These are phyloP conservation scores for Puffinus mauretanicus DNA, from an alignment of 2,113 vertebrate species.

Conservation along the genomic window DNA sequence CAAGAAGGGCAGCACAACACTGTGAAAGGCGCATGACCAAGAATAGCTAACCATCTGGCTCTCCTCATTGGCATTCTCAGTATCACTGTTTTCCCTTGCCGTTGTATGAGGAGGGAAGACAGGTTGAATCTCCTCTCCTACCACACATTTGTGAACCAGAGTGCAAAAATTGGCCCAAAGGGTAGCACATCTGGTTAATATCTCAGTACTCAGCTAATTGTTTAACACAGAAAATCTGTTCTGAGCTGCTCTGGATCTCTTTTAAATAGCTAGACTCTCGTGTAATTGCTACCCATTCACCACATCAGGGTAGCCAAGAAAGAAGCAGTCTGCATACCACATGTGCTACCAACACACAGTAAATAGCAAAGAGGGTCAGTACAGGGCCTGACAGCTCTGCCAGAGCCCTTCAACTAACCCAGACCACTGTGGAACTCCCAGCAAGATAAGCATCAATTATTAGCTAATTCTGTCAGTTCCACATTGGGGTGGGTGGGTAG, in stretches of 20 bases:
- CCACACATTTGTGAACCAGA: not conserved
- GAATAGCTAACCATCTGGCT: constrained; percentile 1
- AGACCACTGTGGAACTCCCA: not conserved
- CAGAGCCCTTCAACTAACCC: constrained; percentile 30
- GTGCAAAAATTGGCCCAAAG: not conserved
- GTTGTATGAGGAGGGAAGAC: not conserved
- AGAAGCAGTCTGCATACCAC: not conserved
- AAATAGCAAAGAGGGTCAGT: not conserved
- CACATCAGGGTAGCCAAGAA: not conserved
- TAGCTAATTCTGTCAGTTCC: constrained; percentile 48
- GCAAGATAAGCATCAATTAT: constrained; percentile 46
- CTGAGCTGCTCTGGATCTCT: not conserved
- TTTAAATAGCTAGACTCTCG: not conserved
- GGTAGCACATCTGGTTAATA: not conserved
- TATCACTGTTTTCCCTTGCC: not conserved
- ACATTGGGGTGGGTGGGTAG: not conserved
- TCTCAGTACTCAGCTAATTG: not conserved
- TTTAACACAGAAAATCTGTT: not conserved
- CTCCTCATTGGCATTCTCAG: not conserved
- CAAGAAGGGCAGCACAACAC: constrained; percentile 9
- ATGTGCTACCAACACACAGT: not conserved
- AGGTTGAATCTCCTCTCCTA: not conserved
- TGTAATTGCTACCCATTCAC: not conserved
- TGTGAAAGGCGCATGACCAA: not conserved
- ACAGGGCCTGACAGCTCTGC: not conserved